Evolutionary conservation across 1,140 invertebrate species (phyloP).

Genomic region (Drosophila bifasciata): DNA sequence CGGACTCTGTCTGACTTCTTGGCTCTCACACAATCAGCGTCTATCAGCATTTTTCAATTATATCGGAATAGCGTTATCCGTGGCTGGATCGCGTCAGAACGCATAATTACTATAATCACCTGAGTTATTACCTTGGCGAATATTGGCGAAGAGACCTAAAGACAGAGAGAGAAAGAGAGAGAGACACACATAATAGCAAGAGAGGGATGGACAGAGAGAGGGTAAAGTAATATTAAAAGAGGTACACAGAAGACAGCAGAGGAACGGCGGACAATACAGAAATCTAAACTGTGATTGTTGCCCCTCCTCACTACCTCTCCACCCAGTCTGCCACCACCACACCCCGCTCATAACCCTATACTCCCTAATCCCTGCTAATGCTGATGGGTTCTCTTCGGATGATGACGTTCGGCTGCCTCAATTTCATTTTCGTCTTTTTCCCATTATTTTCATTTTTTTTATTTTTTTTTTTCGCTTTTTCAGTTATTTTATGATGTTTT

Average conservation of each 20-base stretch:
- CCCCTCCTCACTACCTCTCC: too few species aligned
- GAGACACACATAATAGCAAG: slow-evolving; percentile 31
- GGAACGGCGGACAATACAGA: slow-evolving; percentile 44
- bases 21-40: slow-evolving; percentile 79
- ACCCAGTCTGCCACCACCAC: background rate
- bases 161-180: slow-evolving; percentile 43
- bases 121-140: slow-evolving; percentile 84
- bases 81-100: slow-evolving; percentile 84
- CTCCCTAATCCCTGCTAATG: background rate
- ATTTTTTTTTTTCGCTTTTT: slow-evolving; percentile 36
- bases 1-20: slow-evolving; percentile 14
- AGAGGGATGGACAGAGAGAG: slow-evolving; percentile 2
- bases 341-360: background rate
- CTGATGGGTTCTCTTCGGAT: slow-evolving; percentile 26
- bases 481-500: slow-evolving; percentile 22
- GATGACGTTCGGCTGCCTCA: slow-evolving; percentile 43
- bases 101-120: slow-evolving; percentile 84
- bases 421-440: slow-evolving; percentile 80
- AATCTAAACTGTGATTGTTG: slow-evolving; percentile 81
- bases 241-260: slow-evolving; percentile 36
- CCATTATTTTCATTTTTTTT: slow-evolving; percentile 76
- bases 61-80: slow-evolving; percentile 84
- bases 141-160: slow-evolving; percentile 71
- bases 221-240: slow-evolving; percentile 74
- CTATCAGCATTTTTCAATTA: slow-evolving; percentile 84